Evolutionary conservation across 2,113 vertebrate genomes (phyloP).

Genomic region (Daubentonia madagascariensis): DNA sequence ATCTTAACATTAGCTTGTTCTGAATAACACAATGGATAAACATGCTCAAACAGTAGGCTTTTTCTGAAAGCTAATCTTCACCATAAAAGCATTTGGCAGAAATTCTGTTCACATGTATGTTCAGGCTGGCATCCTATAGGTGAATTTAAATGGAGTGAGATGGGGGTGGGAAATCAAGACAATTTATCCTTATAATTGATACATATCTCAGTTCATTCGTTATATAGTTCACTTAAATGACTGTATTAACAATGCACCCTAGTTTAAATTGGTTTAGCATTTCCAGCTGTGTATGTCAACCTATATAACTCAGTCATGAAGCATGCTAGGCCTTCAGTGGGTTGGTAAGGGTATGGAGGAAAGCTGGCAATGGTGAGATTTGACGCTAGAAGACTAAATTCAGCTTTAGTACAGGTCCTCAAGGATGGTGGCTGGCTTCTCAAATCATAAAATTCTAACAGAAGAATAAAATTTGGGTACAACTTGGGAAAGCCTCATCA

Average conservation of each 20-base stretch:
- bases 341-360: not conserved
- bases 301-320: not conserved
- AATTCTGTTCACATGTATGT: not conserved
- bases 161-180: not conserved
- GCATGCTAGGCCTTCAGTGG: not conserved
- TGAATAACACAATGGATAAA: conserved; percentile 12
- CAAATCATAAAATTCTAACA: not conserved
- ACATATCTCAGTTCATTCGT: not conserved
- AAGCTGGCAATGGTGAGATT: not conserved
- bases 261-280: not conserved
- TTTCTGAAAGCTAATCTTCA: conserved; percentile 33
- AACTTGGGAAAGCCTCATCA: not conserved
- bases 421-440: not conserved
- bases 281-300: not conserved
- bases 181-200: not conserved
- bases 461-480: not conserved
- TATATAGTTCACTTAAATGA: not conserved
- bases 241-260: not conserved
- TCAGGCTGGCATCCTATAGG: not conserved
- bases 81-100: not conserved
- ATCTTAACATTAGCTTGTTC: not conserved
- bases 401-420: not conserved
- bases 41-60: not conserved
- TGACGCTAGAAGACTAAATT: not conserved
- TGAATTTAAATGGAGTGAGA: not conserved